phyloP scores from a whole-genome alignment of 2,797 vertebrate genomes.

The Myotis daubentonii region DNA sequence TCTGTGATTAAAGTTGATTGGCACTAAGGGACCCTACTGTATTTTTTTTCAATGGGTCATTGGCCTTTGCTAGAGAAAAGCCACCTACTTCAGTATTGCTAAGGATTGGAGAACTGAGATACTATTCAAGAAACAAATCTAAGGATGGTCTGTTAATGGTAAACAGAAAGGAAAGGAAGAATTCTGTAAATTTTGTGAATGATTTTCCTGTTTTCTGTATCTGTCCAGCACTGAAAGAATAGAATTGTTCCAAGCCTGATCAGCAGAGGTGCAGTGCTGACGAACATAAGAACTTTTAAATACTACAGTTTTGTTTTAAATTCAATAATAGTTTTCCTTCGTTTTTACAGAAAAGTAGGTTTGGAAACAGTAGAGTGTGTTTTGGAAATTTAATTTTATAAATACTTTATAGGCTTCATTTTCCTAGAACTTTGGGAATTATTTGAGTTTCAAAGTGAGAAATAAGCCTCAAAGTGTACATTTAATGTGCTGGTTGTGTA shows the following conservation, averaged over 20 bases:
- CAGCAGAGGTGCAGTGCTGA: not conserved
- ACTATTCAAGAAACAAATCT: conserved; percentile 25
- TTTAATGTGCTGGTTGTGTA: conserved; percentile 20
- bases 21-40: not conserved
- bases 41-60: conserved; percentile 10
- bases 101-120: not conserved
- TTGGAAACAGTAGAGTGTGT: not conserved
- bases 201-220: conserved; percentile 17
- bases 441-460: conserved; percentile 47
- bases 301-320: conserved; percentile 39
- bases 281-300: not conserved
- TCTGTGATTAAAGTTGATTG: conserved; percentile 24
- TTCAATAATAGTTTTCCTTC: not conserved
- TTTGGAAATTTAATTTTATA: conserved; percentile 39
- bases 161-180: conserved; percentile 45
- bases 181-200: conserved; percentile 23
- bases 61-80: not conserved
- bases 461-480: conserved; percentile 18
- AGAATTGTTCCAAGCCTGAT: not conserved
- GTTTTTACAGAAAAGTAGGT: not conserved
- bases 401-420: conserved; percentile 30
- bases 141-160: not conserved
- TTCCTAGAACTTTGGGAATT: conserved; percentile 42
- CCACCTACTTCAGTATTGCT: not conserved
- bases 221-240: not conserved